Evolutionary conservation across 2,113 vertebrate genomes (phyloP).

Genomic region (Stegastes partitus): DNA sequence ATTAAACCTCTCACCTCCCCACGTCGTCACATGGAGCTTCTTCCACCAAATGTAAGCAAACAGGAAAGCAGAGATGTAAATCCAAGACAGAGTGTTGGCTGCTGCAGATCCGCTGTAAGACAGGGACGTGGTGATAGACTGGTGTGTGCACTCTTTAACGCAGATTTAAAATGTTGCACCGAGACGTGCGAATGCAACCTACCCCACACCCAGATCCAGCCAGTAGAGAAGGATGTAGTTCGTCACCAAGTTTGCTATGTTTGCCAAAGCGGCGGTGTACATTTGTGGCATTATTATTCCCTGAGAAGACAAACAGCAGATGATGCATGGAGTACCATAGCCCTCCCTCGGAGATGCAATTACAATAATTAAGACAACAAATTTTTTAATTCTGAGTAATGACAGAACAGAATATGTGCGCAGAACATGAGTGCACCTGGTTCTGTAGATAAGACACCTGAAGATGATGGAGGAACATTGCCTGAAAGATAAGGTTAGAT

Average conservation of each 20-base stretch:
- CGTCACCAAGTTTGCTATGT: conserved; percentile 87
- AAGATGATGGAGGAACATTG: conserved; percentile 88
- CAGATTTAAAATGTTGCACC: background rate
- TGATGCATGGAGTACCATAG: background rate
- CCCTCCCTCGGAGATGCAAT: background rate
- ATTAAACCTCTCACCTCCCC: conserved; percentile 87
- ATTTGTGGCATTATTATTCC: conserved; percentile 91
- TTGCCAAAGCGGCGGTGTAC: conserved; percentile 84
- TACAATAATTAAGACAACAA: background rate
- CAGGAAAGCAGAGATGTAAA: conserved; percentile 84
- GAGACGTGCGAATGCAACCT: conserved; percentile 65
- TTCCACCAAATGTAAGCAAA: conserved; percentile 88
- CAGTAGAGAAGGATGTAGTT: conserved; percentile 88
- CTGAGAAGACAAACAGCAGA: conserved; percentile 75
- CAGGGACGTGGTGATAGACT: background rate
- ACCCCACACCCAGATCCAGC: conserved; percentile 91
- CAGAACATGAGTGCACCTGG: conserved; percentile 84
- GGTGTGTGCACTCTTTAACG: background rate
- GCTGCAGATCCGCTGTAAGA: conserved; percentile 89
- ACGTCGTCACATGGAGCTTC: conserved; percentile 87
- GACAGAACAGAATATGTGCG: background rate
- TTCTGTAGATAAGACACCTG: conserved; percentile 91
- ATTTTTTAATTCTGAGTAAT: background rate
- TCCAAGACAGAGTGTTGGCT: conserved; percentile 87
- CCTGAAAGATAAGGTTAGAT: conserved; percentile 78